Percentiles rank a stretch among this genome's conserved stretches.
Conservation (phyloP, 1,140 invertebrate species). For the Drosophila bocki region DNA sequence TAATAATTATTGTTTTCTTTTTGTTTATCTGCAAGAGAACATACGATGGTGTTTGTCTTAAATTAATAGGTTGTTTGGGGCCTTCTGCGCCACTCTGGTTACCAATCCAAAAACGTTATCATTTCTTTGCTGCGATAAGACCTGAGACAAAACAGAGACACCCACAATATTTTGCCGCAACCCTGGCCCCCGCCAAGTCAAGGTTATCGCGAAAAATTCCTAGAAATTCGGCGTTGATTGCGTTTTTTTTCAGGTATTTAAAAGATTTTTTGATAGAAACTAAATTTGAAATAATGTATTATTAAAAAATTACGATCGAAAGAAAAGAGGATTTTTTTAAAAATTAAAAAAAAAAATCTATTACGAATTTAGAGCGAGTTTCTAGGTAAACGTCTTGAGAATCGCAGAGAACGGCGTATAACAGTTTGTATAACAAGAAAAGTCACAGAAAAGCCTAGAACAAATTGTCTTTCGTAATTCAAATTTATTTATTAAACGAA, state of each 20-base stretch:
- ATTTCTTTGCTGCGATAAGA: constrained; percentile 52
- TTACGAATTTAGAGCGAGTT: too few species aligned
- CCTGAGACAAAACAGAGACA: constrained; percentile 1
- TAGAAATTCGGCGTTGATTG: constrained; percentile 3
- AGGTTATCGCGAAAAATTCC: constrained; percentile 35
- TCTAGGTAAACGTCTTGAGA: background rate
- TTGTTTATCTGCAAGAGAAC: constrained; percentile 63
- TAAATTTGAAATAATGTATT: background rate
- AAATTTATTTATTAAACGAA: background rate
- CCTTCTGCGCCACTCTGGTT: constrained; percentile 18
- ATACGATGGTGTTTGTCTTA: constrained; percentile 51
- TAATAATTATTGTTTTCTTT: constrained; percentile 24
- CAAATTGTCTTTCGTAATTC: background rate
- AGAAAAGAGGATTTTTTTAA: too few species aligned
- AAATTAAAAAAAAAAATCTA: too few species aligned
- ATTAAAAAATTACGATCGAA: too few species aligned
- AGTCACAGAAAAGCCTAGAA: background rate
- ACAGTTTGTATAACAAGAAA: background rate
- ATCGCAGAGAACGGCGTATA: constrained; percentile 1
- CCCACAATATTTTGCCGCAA: constrained; percentile 8
- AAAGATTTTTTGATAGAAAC: background rate
- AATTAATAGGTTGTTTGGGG: constrained; percentile 54
- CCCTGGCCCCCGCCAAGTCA: constrained; percentile 11
- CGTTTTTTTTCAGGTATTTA: background rate
- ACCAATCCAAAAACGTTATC: constrained; percentile 57